Base-by-base conservation (phyloP, 1,140 invertebrate genomes). In the Centruroides vittatus region DNA sequence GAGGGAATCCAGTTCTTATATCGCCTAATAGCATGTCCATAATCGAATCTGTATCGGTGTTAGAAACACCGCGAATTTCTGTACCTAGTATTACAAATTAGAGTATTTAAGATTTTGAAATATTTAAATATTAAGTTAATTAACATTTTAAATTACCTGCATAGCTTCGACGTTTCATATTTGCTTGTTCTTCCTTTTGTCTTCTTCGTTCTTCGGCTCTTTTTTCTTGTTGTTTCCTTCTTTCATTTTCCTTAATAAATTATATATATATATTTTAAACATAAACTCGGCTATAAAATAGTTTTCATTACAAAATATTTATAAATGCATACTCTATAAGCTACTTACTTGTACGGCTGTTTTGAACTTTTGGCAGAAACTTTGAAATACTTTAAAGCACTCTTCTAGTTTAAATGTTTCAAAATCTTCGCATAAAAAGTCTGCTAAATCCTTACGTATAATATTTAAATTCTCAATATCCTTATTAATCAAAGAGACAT, bases 341-440 rank as follows among this genome's bases (percentile, higher is more conserved):
- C 3, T 10, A 8, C 11, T 57, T 55, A 65, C 64, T 60, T 65
- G 66, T 23, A 74, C 65, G 0, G 74, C 77, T 61, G 74, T 70
- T 63, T 72, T 72, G 55, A 79, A 76, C 63, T 74, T 72, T 5
- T 74, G 70, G 62, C 88, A 92, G 77, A 98, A 97, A 12, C 81
- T 84, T 67, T 89, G 80, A 59, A 93, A 84, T 61, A 92, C 85
- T 73, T 85, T 86, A 71, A 96, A 96, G 70, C 93, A 96, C 71
- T 98, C 93, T 72, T 98, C 93, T 11, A 98, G 76, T 74, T 93
- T 94, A 71, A 98, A 98, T 0, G 87, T 81, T 35, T 80, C 82
- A 0, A 81, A 76, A 71, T 98, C 93, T 73, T 98, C 94, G 74
- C 93, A 97, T 74, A 98, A 96, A 74, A 96, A 98, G 57, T 93